Evolutionary conservation across 2,888 invertebrate genomes (phyloP), one percentile per base, ranked within the genome.

Genomic region (Xanthorhoe spadicearia): DNA sequence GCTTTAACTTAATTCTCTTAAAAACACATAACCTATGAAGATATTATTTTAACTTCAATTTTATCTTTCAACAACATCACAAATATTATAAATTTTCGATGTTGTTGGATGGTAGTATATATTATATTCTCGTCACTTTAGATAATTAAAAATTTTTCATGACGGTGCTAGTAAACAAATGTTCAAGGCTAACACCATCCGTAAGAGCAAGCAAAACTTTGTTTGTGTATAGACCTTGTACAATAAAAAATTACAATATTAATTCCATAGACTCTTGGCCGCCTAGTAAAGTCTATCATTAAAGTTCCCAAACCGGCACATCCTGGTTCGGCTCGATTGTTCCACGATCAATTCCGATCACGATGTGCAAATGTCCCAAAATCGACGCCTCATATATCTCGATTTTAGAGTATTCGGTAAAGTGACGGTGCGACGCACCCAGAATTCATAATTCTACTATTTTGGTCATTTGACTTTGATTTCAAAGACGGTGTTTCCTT

Each of bases 311-410:
- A 71, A 71, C 69, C 53, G 5, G 9, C 10, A 79, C 73, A 80
- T 88, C 89, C 88, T 85, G 85, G 87, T 82, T 69, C 74, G 68
- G 75, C 82, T 79, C 80, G 74, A 68, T 80, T 74, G 81, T 83
- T 83, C 83, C 83, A 79, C 77, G 55, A 72, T 74, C 68, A 73
- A 90, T 89, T 86, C 91, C 15, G 58, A 69, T 82, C 89, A 90
- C 90, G 89, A 71, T 54, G 70, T 59, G 68, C 74, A 82, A 74
- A 83, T 84, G 84, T 83, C 79, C 82, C 76, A 80, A 83, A 83
- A 89, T 90, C 80, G 90, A 88, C 90, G 90, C 89, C 88, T 90
- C 86, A 78, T 86, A 79, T 77, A 84, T 87, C 84, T 85, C 78
- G 76, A 78, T 86, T 88, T 88, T 80, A 82, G 82, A 77, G 84